Base-by-base conservation (phyloP, 2,888 invertebrate species). In the Sympetrum striolatum region DNA sequence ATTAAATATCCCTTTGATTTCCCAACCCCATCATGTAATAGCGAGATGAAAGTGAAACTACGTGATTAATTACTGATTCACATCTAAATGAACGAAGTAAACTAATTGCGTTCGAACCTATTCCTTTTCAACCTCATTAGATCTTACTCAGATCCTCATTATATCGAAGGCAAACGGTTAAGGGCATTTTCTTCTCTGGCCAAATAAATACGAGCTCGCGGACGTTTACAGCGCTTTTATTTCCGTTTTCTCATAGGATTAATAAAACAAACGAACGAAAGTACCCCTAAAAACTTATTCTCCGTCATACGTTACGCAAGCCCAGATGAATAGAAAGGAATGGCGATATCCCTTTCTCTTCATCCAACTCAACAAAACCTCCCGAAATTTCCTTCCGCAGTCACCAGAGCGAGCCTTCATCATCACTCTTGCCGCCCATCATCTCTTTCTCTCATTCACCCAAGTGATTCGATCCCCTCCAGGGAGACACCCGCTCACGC, bases 301-400 rank as follows among this genome's bases (percentile, higher is more conserved):
- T 31, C 31, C 73, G 25, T 31, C 73, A 73, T 73, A 0, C 25
- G 3, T n/a, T 25, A 58, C 25, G 31, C n/a, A 82, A 82, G 35
- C 53, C 18, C 18, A 14, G 35, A 10, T 12, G 37, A n/a, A 86
- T 60, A 64, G 35, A 86, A 86, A 35, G 60, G 37, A 86, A 58
- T 8, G 37, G 60, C 37, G 10, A 60, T 73, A 64, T 37, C 25
- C 37, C 37, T 58, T 64, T 60, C 60, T 35, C 35, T 58, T 58
- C 39, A 18, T 53, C 53, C 15, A 82, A 48, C 53, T 86, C 37
- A 37, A 86, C 60, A 35, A 58, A 86, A 60, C 60, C 64, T 53
- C 39, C 39, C 35, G 31, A 82, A 82, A 82, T 82, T 82, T 48
- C 82, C 86, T 64, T 60, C 86, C 60, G 37, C 86, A 86, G 86